Base-by-base conservation (phyloP, 1,140 invertebrate species). In the Zaprionus ghesquierei region DNA sequence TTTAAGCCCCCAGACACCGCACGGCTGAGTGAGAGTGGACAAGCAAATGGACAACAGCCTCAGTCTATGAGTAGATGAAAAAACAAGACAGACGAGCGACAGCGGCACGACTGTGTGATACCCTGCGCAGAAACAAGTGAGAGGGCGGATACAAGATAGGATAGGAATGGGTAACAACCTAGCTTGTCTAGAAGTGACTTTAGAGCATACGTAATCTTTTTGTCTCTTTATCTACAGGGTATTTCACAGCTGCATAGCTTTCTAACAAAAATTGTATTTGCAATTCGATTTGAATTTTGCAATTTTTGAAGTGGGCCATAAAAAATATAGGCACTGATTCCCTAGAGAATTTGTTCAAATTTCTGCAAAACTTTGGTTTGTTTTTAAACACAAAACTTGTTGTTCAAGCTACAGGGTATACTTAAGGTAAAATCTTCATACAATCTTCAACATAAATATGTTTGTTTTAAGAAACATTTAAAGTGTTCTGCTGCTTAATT, bases 1-100 rank as follows among this genome's bases (percentile, higher is more conserved):
- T 86, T 78, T 56, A 27, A 20, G 63, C 55, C 65, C 72, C 73
- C 55, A 75, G 65, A 69, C 55, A 46, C 46, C 35, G 27, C 13
- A n/a, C 69, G 35, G 35, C 15, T 29, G 61, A 38, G 33, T 41
- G 56, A 20, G 41, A 25, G 22, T 8, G 27, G 51, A 35, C 66
- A 56, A 50, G 41, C 31, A 75, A 75, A 75, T 70, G 66, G 20
- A 54, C 59, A 69, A 59, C 54, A 44, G 49, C 13, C 54, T 22
- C 20, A 12, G 38, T 27, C 56, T 41, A 73, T 50, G 31, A 73
- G 50, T 38, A 9, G 64, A 20, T 61, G 44, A 31, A 73, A 46
- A 61, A 55, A 44, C 23, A 60, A 27, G 4, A 3, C 5, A 3
- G 23, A 3, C 9, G 1, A 2, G n/a, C 5, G 3, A 25, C 2